Conservation (phyloP, 2,888 invertebrate genomes). For the Melikaiella ostensackeni region DNA sequence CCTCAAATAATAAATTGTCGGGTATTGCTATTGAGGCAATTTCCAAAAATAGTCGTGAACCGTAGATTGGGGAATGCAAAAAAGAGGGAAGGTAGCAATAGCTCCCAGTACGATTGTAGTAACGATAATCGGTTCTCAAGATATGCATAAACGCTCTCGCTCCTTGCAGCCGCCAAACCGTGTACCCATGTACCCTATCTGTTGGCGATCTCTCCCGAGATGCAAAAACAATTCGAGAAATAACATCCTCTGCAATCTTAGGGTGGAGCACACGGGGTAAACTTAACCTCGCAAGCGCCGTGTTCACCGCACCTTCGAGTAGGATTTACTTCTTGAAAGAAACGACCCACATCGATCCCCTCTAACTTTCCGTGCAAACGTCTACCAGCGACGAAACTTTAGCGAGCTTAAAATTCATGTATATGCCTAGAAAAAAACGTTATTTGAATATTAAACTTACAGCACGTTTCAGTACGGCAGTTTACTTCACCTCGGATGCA, state of each 20-base stretch:
- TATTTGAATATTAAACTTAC: slow-evolving; percentile 26
- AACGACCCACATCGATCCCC: slow-evolving; percentile 36
- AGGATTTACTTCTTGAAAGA: slow-evolving; percentile 5
- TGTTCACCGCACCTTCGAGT: slow-evolving; percentile 34
- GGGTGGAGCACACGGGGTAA: slow-evolving; percentile 41
- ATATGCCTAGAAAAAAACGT: slow-evolving; percentile 16
- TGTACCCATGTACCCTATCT: slow-evolving; percentile 55
- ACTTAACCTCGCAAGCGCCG: slow-evolving; percentile 31
- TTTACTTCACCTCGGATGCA: slow-evolving; percentile 2
- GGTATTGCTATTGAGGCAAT: slow-evolving; percentile 51
- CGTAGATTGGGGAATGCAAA: slow-evolving; percentile 48
- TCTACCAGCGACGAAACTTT: neutral
- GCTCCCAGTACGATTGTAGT: slow-evolving; percentile 63
- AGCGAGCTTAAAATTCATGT: neutral
- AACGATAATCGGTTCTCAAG: slow-evolving; percentile 66
- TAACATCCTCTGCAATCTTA: slow-evolving; percentile 56
- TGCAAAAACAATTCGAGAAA: slow-evolving; percentile 62
- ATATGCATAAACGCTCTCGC: slow-evolving; percentile 66
- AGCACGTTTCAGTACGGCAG: neutral
- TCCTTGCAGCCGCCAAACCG: slow-evolving; percentile 54
- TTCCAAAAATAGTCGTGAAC: slow-evolving; percentile 51
- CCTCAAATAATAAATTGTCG: slow-evolving; percentile 49
- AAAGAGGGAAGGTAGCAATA: slow-evolving; percentile 57
- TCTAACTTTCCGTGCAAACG: slow-evolving; percentile 13
- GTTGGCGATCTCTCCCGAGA: slow-evolving; percentile 59